Conservation (phyloP, 2,888 invertebrate genomes). For the Sphecodes monilicornis region DNA sequence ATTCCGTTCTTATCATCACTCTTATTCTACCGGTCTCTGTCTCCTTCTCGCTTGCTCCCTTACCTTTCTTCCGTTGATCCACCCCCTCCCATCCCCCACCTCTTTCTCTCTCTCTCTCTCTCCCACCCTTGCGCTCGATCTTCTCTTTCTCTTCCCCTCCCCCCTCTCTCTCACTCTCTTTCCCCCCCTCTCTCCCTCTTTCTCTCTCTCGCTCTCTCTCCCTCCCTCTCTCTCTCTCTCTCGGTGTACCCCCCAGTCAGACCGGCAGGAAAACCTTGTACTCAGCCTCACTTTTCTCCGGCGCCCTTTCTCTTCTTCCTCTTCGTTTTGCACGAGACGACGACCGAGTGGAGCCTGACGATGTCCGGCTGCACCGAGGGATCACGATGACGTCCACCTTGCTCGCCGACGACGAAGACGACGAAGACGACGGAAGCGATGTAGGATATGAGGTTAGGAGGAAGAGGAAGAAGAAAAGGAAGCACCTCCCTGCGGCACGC, state of each 20-base stretch:
- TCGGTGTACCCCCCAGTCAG: constrained; percentile 17
- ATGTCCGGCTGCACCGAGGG: constrained; percentile 16
- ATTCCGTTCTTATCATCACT: constrained; percentile 47
- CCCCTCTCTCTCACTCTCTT: constrained; percentile 14
- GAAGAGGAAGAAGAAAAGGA: constrained; percentile 74
- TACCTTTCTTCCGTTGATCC: constrained; percentile 40
- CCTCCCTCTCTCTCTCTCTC: constrained; percentile 26
- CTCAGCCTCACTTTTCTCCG: constrained; percentile 65
- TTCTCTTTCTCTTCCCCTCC: constrained; percentile 27
- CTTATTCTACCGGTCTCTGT: constrained; percentile 49
- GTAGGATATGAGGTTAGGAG: constrained; percentile 64
- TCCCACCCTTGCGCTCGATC: background rate
- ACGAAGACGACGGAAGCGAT: constrained; percentile 28
- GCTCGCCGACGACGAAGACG: constrained; percentile 27
- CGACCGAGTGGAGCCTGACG: constrained; percentile 12
- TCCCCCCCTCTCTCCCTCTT: constrained; percentile 28
- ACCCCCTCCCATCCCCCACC: constrained; percentile 13
- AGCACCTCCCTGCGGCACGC: constrained; percentile 74
- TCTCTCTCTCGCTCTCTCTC: constrained; percentile 46
- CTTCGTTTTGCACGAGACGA: constrained; percentile 15
- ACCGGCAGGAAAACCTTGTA: constrained; percentile 60
- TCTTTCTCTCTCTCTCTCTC: background rate
- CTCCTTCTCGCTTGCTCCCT: constrained; percentile 30
- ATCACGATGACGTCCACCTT: constrained; percentile 20
- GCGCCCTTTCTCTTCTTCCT: constrained; percentile 51